These are phyloP conservation scores for Intellagama lesueurii DNA, from an alignment of 2,797 vertebrate species.

Conservation along the genomic window DNA sequence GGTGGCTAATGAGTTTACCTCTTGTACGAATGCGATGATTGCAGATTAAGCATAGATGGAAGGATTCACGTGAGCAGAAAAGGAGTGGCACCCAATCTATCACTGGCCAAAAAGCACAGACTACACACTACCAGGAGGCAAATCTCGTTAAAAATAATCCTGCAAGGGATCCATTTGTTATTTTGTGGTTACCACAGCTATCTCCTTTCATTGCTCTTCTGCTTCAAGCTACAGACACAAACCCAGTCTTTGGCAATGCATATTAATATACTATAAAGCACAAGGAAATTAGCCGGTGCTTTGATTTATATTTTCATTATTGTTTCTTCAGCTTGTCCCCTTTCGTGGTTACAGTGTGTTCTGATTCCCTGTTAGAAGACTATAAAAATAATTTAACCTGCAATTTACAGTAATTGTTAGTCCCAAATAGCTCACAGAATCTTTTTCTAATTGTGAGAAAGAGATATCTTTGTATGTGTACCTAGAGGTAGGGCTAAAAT, in stretches of 20 bases:
- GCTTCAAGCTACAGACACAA: constrained; percentile 9
- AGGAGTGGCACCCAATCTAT: constrained; percentile 6
- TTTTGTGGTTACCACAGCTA: neutral
- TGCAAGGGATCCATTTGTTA: neutral
- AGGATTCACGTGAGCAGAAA: neutral
- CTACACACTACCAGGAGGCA: neutral
- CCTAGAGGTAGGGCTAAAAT: neutral
- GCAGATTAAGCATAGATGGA: constrained; percentile 26
- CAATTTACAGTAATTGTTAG: constrained; percentile 35
- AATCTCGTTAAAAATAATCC: constrained; percentile 26
- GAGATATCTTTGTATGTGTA: constrained; percentile 27
- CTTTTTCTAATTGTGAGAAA: constrained; percentile 21
- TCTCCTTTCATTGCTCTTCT: constrained; percentile 7
- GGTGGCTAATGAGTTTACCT: constrained; percentile 30
- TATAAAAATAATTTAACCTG: constrained; percentile 41
- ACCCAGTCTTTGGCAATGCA: neutral
- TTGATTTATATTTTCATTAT: constrained; percentile 39
- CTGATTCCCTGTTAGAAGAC: constrained; percentile 33
- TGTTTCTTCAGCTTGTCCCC: constrained; percentile 23
- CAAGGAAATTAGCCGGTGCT: constrained; percentile 27
- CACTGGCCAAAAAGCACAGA: neutral
- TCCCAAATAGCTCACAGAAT: constrained; percentile 35
- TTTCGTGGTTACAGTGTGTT: constrained; percentile 37
- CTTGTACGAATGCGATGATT: constrained; percentile 16
- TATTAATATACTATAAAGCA: constrained; percentile 30